phyloP scores from a whole-genome alignment of 2,797 vertebrate genomes.

The Ctenopoma kingsleyae region DNA sequence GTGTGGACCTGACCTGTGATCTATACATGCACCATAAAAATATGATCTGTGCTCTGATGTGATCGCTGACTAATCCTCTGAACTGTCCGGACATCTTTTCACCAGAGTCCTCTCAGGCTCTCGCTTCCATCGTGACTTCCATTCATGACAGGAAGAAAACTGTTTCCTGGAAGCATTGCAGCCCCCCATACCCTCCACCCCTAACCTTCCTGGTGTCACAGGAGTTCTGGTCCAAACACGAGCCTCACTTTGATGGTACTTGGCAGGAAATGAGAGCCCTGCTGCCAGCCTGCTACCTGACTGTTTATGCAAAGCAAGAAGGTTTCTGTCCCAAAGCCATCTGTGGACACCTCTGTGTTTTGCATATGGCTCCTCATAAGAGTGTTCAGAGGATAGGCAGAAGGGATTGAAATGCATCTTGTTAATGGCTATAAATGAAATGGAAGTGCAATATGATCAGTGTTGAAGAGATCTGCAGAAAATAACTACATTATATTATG shows the following conservation, averaged over 20 bases:
- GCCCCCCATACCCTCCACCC: neutral
- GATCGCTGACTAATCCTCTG: conserved; percentile 37
- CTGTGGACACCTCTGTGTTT: conserved; percentile 21
- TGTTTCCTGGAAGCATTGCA: neutral
- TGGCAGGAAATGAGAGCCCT: conserved; percentile 12
- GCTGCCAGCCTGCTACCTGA: conserved; percentile 22
- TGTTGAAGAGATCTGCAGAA: neutral
- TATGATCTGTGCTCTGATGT: neutral
- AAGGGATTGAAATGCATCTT: conserved; percentile 34
- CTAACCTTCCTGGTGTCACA: neutral
- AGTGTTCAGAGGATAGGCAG: conserved; percentile 2
- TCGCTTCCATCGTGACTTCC: neutral
- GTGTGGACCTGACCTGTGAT: conserved; percentile 5
- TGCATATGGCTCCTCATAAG: conserved; percentile 13
- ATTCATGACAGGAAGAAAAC: neutral
- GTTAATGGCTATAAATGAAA: conserved; percentile 34
- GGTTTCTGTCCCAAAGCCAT: conserved; percentile 13
- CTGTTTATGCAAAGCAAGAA: conserved; percentile 15
- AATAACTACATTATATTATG: too few species aligned
- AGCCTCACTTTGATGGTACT: conserved; percentile 28
- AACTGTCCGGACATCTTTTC: neutral
- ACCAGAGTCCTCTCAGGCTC: too few species aligned
- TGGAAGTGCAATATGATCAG: conserved; percentile 17
- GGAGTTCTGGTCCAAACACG: neutral
- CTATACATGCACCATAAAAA: neutral